Conservation (phyloP, 2,113 vertebrate species). For the Grammomys dolichurus region DNA sequence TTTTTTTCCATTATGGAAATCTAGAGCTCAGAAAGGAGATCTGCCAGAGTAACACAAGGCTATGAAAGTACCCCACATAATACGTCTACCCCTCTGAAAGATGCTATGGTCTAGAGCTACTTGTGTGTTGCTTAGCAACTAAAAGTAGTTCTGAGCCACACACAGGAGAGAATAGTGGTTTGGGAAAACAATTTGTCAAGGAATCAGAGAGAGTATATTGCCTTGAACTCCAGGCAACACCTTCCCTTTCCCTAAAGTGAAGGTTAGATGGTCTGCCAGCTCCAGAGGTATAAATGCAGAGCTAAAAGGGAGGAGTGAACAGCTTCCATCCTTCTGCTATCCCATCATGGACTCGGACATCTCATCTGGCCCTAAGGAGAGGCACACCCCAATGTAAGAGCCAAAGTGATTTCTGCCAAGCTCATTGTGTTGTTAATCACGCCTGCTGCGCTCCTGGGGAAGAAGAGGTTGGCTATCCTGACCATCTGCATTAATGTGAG, state of each 20-base stretch:
- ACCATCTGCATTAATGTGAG: slow-evolving; percentile 66
- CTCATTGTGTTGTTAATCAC: slow-evolving; percentile 64
- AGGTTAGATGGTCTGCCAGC: neutral
- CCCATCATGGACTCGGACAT: neutral
- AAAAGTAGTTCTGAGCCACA: slow-evolving; percentile 64
- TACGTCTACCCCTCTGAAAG: neutral
- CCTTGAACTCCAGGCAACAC: slow-evolving; percentile 20
- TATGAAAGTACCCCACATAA: neutral
- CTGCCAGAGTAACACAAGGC: neutral
- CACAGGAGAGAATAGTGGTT: slow-evolving; percentile 43
- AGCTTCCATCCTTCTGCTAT: neutral
- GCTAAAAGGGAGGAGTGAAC: neutral
- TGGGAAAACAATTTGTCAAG: slow-evolving; percentile 62
- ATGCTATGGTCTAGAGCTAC: slow-evolving; percentile 54
- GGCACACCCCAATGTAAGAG: slow-evolving; percentile 49
- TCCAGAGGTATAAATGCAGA: neutral
- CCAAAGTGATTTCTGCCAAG: neutral
- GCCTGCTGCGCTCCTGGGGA: slow-evolving; percentile 48
- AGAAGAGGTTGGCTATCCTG: slow-evolving; percentile 68
- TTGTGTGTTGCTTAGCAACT: slow-evolving; percentile 79
- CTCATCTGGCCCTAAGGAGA: slow-evolving; percentile 17
- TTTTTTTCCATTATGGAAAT: neutral
- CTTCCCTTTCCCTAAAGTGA: neutral
- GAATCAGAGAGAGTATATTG: slow-evolving; percentile 7
- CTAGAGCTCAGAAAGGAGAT: neutral